Percentiles rank a stretch among this genome's conserved stretches.
Conservation (phyloP, 2,888 invertebrate species). For the Drosophila algonquin region DNA sequence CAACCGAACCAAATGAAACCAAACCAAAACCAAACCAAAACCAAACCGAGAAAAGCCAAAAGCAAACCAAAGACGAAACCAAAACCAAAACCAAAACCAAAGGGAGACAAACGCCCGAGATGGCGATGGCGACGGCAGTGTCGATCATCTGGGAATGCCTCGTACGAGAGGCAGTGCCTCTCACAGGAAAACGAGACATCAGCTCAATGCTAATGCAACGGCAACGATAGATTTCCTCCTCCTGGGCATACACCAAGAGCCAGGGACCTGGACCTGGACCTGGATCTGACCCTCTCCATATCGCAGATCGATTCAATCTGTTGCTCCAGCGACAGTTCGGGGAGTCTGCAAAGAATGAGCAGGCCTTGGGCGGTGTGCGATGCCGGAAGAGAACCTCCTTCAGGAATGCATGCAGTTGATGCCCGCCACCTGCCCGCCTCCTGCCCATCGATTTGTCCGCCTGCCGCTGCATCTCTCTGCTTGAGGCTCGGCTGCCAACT, state of each 20-base stretch:
- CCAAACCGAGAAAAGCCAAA: constrained; percentile 35
- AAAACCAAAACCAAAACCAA: constrained; percentile 23
- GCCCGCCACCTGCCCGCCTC: too few relatives aligned
- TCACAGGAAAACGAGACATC: not conserved
- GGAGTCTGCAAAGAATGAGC: not conserved
- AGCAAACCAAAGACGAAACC: constrained; percentile 10
- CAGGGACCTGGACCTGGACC: too few relatives aligned
- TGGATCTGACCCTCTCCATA: too few relatives aligned
- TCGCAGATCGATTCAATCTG: not conserved
- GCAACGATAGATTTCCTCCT: not conserved
- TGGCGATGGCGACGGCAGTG: not conserved
- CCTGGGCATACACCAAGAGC: not conserved
- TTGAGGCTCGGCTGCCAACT: not conserved
- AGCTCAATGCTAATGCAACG: not conserved
- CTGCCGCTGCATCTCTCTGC: not conserved
- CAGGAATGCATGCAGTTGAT: too few relatives aligned
- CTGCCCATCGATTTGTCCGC: not conserved
- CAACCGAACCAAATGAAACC: constrained; percentile 36
- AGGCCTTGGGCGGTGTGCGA: not conserved
- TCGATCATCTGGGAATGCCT: not conserved
- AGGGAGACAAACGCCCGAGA: not conserved
- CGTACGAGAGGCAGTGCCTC: not conserved
- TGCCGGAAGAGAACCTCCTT: too few relatives aligned
- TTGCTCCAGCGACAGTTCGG: too few relatives aligned
- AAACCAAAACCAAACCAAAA: constrained; percentile 40